Percentiles rank a stretch among this genome's conserved stretches.
phyloP scores from a whole-genome alignment of 2,113 vertebrate species.

The Pogona vitticeps region DNA sequence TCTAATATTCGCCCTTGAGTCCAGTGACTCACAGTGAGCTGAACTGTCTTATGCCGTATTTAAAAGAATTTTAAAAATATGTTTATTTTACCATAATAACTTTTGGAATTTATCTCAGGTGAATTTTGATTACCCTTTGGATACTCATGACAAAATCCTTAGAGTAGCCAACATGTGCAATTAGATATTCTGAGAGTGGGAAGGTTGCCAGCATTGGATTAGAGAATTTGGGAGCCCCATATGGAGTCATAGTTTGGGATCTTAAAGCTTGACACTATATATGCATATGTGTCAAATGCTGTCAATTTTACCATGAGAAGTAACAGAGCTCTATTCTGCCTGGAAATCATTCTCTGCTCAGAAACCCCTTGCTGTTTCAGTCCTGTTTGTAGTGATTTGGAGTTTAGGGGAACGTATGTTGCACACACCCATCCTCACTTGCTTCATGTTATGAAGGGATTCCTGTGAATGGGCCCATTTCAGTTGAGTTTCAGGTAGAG shows the following conservation, averaged over 20 bases:
- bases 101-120: neutral
- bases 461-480: no score
- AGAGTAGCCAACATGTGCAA: slow-evolving; percentile 49
- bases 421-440: neutral
- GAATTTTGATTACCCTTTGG: neutral
- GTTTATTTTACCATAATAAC: neutral
- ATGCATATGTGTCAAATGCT: neutral
- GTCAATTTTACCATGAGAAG: neutral
- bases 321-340: neutral
- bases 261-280: neutral
- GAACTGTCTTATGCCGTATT: neutral
- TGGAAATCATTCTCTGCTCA: neutral
- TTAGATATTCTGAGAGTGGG: neutral
- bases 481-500: no score
- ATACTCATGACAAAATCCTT: neutral
- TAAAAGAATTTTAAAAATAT: neutral
- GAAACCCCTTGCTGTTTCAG: neutral
- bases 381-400: neutral
- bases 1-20: neutral
- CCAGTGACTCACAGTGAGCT: neutral
- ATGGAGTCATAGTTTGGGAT: neutral
- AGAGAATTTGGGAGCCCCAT: neutral
- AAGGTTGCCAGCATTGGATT: neutral
- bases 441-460: neutral
- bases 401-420: neutral